Conservation (phyloP, 2,888 invertebrate genomes). For the Pollenia angustigena region DNA sequence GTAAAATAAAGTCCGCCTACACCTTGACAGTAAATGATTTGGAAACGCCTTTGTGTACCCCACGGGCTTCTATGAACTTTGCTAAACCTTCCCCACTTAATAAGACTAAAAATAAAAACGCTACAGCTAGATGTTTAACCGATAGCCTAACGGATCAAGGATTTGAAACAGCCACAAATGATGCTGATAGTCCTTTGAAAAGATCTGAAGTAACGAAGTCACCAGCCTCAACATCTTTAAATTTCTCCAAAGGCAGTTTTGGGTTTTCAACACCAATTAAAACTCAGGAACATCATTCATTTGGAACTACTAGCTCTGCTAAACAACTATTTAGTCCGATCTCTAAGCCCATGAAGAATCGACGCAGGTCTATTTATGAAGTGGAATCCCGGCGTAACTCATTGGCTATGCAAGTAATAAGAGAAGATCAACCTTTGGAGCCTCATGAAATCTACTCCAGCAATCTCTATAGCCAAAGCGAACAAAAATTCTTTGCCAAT, state of each 20-base stretch:
- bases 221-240: not conserved
- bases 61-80: constrained; percentile 55
- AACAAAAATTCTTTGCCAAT: constrained; percentile 77
- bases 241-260: constrained; percentile 68
- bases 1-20: constrained; percentile 80
- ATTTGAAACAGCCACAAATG: constrained; percentile 82
- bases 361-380: constrained; percentile 70
- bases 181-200: constrained; percentile 79
- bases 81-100: not conserved
- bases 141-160: constrained; percentile 81
- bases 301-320: constrained; percentile 28
- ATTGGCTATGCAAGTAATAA: constrained; percentile 81
- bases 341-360: constrained; percentile 60
- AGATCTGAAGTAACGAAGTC: not conserved
- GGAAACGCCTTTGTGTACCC: constrained; percentile 42
- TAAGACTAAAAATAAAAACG: not conserved
- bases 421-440: constrained; percentile 80
- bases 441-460: not conserved
- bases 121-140: not conserved
- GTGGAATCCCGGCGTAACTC: constrained; percentile 79
- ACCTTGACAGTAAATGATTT: constrained; percentile 77
- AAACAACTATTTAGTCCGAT: constrained; percentile 77
- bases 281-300: constrained; percentile 43
- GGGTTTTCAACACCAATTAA: constrained; percentile 80
- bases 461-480: constrained; percentile 64